phyloP scores from a whole-genome alignment of 2,888 invertebrate species.

The Rhorus exstirpatorius region DNA sequence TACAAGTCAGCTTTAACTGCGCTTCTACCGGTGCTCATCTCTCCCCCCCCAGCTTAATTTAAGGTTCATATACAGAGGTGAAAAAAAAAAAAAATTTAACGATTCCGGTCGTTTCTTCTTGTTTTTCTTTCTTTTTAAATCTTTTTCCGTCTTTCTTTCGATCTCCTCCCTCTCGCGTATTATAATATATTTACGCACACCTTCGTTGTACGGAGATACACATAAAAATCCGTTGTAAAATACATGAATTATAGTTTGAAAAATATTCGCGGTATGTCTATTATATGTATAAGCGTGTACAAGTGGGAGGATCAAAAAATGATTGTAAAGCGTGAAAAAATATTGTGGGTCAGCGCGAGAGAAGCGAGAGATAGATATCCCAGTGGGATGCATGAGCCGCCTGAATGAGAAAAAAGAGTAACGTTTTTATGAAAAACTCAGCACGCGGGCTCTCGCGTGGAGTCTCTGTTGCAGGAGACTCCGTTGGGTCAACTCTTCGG shows the following conservation, averaged over 20 bases:
- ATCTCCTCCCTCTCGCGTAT: not conserved
- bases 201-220: slow-evolving; percentile 20
- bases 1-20: slow-evolving; percentile 64
- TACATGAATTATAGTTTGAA: slow-evolving; percentile 48
- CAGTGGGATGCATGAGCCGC: slow-evolving; percentile 5
- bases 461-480: not conserved
- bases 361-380: no score
- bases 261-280: slow-evolving; percentile 8
- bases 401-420: slow-evolving; percentile 2
- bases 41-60: slow-evolving; percentile 62
- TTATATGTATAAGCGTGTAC: not conserved
- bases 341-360: no score
- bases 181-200: slow-evolving; percentile 16
- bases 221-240: slow-evolving; percentile 55
- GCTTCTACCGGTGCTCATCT: slow-evolving; percentile 56
- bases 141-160: not conserved
- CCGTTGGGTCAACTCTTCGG: slow-evolving; percentile 9
- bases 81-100: slow-evolving; percentile 57
- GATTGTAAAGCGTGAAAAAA: slow-evolving; percentile 63
- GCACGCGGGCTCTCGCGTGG: slow-evolving; percentile 10
- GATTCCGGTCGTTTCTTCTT: slow-evolving; percentile 55
- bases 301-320: slow-evolving; percentile 53
- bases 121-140: slow-evolving; percentile 3
- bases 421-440: slow-evolving; percentile 32
- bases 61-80: slow-evolving; percentile 64